Base-by-base conservation (phyloP, 1,140 invertebrate species). In the Mactra quadrangularis region DNA sequence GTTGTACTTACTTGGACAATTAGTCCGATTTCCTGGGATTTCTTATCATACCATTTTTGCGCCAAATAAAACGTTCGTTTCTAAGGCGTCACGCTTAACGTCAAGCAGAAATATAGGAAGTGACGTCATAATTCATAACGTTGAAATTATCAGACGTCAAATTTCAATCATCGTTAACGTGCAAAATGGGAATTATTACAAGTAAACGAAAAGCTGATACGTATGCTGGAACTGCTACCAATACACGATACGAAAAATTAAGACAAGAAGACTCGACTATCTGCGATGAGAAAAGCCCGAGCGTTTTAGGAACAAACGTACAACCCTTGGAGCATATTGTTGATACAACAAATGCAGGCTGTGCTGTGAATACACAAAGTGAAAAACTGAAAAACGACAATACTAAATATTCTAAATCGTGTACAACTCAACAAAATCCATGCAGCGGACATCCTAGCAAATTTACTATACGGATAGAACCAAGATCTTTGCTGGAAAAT, bases 141-240 rank as follows among this genome's bases (percentile, higher is more conserved):
- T n/a, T 25, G 17, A 1, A 25, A 22, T 68, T 35, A 3, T 2
- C 9, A 13, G 1, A 25, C 15, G 22, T 27, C 6, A 52, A 50
- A 19, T 3, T 25, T 27, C 66, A 50, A 3, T 13, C 1, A 72
- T 13, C 2, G 29, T 29, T 72, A 57, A 29, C 35, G 2, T 53
- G 31, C 19, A 72, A 74, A 19, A 74, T 74, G 74, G 74, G 74
- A 0, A n/a, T 77, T n/a, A 62, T 64, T 17, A 27, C 25, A 0
- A 77, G 74, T 38, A 77, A 77, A 50, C 52, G 35, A 15, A 57
- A 57, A 45, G 45, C 17, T 25, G 29, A 50, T 47, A 9, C 15
- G 17, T 9, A 7, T n/a, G 45, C 13, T 29, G 27, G 15, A 15
- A 27, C 19, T 3, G 45, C 7, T 31, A 9, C 19, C 6, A 13